A percentile compares a stretch with the other conserved stretches of the same genome.
phyloP scores from a whole-genome alignment of 2,113 vertebrate genomes.

The Chamaetylas fuelleborni region DNA sequence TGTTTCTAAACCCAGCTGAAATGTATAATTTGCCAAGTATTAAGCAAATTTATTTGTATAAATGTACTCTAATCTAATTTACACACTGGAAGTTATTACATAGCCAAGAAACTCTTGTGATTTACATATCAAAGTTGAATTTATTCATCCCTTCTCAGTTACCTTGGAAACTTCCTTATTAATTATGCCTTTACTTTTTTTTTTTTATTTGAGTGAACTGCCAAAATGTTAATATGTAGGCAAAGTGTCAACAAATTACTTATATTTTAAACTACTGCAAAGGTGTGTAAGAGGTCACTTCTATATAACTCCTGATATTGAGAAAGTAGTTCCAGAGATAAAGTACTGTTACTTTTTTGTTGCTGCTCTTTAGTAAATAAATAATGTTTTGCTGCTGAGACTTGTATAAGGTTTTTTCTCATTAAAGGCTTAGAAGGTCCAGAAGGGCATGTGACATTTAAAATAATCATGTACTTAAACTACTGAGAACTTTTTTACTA shows the following conservation, averaged over 20 bases:
- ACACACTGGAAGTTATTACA: background rate
- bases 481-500: background rate
- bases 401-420: background rate
- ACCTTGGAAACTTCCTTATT: background rate
- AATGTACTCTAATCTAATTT: background rate
- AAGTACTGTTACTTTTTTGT: background rate
- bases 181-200: background rate
- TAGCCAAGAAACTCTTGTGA: background rate
- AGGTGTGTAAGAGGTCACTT: background rate
- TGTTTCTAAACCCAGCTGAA: background rate
- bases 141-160: background rate
- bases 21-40: background rate
- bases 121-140: background rate
- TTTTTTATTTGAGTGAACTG: background rate
- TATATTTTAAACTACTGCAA: background rate
- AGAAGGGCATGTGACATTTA: background rate
- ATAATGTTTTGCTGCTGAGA: background rate
- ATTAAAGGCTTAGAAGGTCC: background rate
- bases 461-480: constrained; percentile 12
- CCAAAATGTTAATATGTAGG: background rate
- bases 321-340: background rate
- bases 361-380: background rate
- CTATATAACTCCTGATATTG: background rate
- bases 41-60: background rate
- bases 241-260: background rate